Conservation (phyloP, 2,888 invertebrate species). For the Corbicula japonica region DNA sequence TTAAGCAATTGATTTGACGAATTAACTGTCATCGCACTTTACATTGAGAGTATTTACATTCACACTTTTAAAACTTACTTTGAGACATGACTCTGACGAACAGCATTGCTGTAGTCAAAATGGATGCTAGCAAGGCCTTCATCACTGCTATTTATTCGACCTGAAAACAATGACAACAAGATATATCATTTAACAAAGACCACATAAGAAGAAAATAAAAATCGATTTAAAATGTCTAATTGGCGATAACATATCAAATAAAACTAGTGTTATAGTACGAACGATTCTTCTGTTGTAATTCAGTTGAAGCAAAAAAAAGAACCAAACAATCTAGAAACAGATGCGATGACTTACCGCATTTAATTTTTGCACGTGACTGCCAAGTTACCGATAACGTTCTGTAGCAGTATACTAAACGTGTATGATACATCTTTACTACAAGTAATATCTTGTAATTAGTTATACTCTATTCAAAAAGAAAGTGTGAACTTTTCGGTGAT, state of each 20-base stretch:
- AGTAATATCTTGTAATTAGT: too few species aligned
- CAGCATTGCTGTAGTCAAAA: constrained; percentile 3
- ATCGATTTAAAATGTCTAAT: background rate
- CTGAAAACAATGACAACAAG: constrained; percentile 9
- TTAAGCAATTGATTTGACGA: background rate
- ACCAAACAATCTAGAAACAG: background rate
- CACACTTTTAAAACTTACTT: constrained; percentile 23
- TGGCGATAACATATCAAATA: background rate
- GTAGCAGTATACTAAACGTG: too few species aligned
- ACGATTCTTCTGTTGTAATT: too few species aligned
- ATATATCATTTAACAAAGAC: background rate
- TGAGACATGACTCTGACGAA: constrained; percentile 31
- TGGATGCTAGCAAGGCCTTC: background rate
- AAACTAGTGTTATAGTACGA: background rate
- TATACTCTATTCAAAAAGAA: too few species aligned
- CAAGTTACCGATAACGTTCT: too few species aligned
- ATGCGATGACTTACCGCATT: too few species aligned
- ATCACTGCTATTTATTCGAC: background rate
- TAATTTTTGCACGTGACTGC: too few species aligned
- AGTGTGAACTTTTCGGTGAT: too few species aligned
- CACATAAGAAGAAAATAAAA: background rate
- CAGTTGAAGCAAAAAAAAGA: too few species aligned
- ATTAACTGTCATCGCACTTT: background rate
- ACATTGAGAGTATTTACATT: constrained; percentile 10
- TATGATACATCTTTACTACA: too few species aligned